Evolutionary conservation across 2,888 invertebrate species (phyloP), one percentile per base, ranked within the genome.

Genomic region (Xestobium rufovillosum): DNA sequence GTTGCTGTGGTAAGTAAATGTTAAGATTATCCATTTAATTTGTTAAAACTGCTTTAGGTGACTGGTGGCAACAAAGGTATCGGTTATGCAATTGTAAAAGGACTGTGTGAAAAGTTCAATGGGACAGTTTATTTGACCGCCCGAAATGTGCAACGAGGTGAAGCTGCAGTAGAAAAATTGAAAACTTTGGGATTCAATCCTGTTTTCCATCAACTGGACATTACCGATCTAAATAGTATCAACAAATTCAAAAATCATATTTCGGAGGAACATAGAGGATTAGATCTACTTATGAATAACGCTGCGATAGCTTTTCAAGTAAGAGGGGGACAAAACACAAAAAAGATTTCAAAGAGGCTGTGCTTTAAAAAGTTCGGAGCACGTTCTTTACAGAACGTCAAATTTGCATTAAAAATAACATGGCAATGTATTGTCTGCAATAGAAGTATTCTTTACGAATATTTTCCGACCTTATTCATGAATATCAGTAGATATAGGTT

Each of bases 241-340:
- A 61, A 71, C 32, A 59, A 45, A 3, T 76, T 84, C 43, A 67
- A 68, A 6, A 71, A 78, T 47, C 73, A 72, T 48, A 56, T 86
- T 2, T 67, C 74, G 49, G 60, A 65, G 11, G 72, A 71, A 15
- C 71, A 84, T 51, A 79, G 74, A 1, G 80, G 82, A 0, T 63
- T 86, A 3, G 83, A 86, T 63, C 56, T 85, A 31, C 66, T 86
- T 26, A 71, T 86, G 0, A 86, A 86, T 54, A 86, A 86, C 60
- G 85, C 85, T 4, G 84, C 76, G 0, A 81, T 83, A 36, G 80
- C 80, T 1, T 83, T 75, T 51, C 78, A 77, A 56, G 61, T 60
- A 52, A 45, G 42, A n/a, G n/a, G n/a, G n/a, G n/a, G n/a, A n/a
- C n/a, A n/a, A n/a, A n/a, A n/a, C n/a, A n/a, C n/a, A n/a, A n/a